phyloP scores from a whole-genome alignment of 2,113 vertebrate genomes.

The Rhombomys opimus region DNA sequence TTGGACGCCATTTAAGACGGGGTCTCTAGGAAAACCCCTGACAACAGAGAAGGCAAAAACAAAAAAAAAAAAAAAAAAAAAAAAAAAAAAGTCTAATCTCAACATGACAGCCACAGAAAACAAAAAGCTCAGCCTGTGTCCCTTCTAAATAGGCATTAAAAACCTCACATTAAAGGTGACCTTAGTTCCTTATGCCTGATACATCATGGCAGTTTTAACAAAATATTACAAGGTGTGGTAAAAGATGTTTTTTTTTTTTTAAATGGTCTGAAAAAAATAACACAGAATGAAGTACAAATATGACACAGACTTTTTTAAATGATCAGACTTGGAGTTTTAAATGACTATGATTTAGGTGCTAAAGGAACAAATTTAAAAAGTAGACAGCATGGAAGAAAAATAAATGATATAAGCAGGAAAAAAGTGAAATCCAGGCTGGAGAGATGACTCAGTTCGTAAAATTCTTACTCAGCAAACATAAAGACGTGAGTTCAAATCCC shows the following conservation, averaged over 20 bases:
- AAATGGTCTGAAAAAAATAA: background rate
- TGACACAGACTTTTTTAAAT: background rate
- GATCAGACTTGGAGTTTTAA: background rate
- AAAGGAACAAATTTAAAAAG: constrained; percentile 25
- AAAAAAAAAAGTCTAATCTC: background rate
- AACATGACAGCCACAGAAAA: background rate
- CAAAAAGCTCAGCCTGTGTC: background rate
- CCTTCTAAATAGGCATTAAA: background rate
- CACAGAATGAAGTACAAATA: background rate
- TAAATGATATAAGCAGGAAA: background rate
- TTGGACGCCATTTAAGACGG: background rate
- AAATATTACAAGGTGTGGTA: background rate
- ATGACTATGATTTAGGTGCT: constrained; percentile 4
- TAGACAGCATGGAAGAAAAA: background rate
- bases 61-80: background rate
- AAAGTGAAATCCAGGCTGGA: background rate
- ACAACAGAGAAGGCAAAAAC: constrained; percentile 33
- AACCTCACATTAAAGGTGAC: background rate
- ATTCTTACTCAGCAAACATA: background rate
- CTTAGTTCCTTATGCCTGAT: background rate
- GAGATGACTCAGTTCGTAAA: background rate
- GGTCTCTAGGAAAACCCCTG: background rate
- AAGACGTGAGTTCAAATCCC: background rate
- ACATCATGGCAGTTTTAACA: background rate
- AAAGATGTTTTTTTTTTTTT: background rate